Percentiles rank a stretch among this genome's conserved stretches.
Conservation (phyloP, 1,140 invertebrate genomes). For the Vollenhovia emeryi region DNA sequence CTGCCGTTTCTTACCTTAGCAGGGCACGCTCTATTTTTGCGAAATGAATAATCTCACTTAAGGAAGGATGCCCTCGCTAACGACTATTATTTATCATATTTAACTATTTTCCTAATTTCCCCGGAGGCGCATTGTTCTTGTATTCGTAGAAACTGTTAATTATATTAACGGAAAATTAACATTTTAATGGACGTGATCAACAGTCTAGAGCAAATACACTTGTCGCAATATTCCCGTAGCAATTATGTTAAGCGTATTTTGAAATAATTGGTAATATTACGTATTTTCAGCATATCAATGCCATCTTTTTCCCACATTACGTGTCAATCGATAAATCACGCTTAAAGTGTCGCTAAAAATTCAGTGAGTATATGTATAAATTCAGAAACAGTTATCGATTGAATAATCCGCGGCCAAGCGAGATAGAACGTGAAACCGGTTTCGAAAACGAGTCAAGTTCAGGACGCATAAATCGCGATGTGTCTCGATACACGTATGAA, state of each 20-base stretch:
- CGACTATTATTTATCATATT: neutral
- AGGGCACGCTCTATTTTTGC: constrained; percentile 33
- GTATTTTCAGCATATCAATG: neutral
- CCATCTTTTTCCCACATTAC: neutral
- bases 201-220: neutral
- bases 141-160: neutral
- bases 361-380: neutral
- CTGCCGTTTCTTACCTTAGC: constrained; percentile 70
- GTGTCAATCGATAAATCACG: constrained; percentile 13
- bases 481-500: constrained; percentile 34
- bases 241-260: neutral
- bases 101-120: neutral
- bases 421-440: constrained; percentile 49
- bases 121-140: neutral
- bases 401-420: constrained; percentile 35
- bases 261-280: neutral
- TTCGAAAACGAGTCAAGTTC: constrained; percentile 63
- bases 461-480: constrained; percentile 36
- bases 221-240: neutral
- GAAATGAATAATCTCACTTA: constrained; percentile 16
- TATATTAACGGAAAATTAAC: neutral
- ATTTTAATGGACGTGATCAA: neutral
- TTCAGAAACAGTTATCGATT: constrained; percentile 49
- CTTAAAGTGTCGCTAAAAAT: constrained; percentile 13
- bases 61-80: neutral